Evolutionary conservation across 2,113 vertebrate species (phyloP), one percentile per base, ranked within the genome.

Genomic region (Cricetomys ansorgei): DNA sequence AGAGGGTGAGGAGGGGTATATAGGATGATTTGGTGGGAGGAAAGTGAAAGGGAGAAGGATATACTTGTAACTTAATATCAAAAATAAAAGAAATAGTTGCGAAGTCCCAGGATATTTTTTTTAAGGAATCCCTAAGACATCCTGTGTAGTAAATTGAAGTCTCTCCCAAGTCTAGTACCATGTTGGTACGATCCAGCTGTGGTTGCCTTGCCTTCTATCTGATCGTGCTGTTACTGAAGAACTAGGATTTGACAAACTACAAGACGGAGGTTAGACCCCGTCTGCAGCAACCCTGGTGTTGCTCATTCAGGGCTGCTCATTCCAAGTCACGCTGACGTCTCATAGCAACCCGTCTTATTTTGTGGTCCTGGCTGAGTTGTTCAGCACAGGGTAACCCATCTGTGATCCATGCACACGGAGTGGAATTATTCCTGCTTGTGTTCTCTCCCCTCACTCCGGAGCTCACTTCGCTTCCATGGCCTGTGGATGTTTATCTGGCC

Each of bases 151-250:
- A 69, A 72, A 5, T 2, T 1, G 25, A 23, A 75, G 23, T 84
- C 23, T 94, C 17, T 62, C 16, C n/a, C 7, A 3, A 3, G 59
- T 48, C 25, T 53, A 31, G 17, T 15, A 8, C 40, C 9, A 0
- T 15, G n/a, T 37, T 67, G 6, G 1, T n/a, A n/a, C n/a, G n/a
- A n/a, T n/a, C n/a, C n/a, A n/a, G 25, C 40, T 34, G 4, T 5
- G 19, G 19, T 27, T 77, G 16, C 15, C 45, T 1, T 37, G 0
- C 0, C 3, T 55, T 62, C 17, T 57, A 0, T 19, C 16, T 27
- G 27, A n/a, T 2, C 29, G 10, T 5, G 5, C 11, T 65, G 2
- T 70, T 83, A 9, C 0, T 1, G 23, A n/a, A 12, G 48, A 27
- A 12, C 86, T 43, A 21, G 29, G 70, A 10, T 72, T 0, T 34